phyloP scores from a whole-genome alignment of 1,140 invertebrate species.

The Musca domestica region DNA sequence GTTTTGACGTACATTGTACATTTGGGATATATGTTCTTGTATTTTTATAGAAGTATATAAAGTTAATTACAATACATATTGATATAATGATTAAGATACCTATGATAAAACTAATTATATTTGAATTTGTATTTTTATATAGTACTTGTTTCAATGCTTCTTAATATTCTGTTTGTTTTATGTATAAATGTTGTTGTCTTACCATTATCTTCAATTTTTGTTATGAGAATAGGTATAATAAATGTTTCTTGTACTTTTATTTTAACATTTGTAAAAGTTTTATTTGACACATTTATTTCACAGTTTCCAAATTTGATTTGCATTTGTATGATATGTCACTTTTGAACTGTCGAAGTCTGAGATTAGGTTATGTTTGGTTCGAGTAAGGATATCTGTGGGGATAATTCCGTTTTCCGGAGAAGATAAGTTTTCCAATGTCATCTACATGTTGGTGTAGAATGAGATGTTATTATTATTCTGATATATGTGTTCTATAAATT shows the following conservation, averaged over 20 bases:
- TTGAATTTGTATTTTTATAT: neutral
- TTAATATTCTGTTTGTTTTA: neutral
- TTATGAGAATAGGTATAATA: neutral
- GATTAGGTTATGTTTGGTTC: neutral
- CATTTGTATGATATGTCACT: neutral
- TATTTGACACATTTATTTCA: neutral
- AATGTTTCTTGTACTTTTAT: neutral
- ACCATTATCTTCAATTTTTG: neutral
- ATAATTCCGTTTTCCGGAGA: constrained; percentile 1
- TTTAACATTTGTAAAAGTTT: constrained; percentile 7
- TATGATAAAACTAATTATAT: constrained; percentile 3
- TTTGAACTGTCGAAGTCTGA: neutral
- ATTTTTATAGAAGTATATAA: neutral
- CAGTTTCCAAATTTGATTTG: no score
- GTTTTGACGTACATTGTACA: no score
- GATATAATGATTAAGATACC: neutral
- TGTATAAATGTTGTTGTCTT: neutral
- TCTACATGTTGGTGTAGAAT: neutral
- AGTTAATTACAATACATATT: neutral
- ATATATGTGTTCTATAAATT: constrained; percentile 2
- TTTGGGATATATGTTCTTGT: neutral
- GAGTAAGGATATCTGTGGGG: no score
- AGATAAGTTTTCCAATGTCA: constrained; percentile 3
- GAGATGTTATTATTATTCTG: neutral
- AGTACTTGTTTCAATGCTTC: neutral